Conservation (phyloP, 2,888 invertebrate species). For the Pterostichus madidus region DNA sequence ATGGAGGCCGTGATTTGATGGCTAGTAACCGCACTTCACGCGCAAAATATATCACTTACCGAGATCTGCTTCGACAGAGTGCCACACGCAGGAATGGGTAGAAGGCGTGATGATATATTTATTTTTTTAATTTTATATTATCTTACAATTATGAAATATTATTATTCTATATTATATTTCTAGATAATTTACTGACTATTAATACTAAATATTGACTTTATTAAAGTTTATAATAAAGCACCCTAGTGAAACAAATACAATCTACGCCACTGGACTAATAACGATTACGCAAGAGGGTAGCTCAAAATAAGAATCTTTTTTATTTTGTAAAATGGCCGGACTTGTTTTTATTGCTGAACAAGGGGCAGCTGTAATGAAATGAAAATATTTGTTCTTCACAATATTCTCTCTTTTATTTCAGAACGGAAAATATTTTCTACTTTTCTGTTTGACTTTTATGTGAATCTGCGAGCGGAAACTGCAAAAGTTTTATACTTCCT, state of each 20-base stretch:
- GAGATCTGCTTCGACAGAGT: too few species aligned
- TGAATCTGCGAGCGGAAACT: background rate
- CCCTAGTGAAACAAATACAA: background rate
- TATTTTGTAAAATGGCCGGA: slow-evolving; percentile 23
- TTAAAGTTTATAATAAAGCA: background rate
- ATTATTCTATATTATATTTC: too few species aligned
- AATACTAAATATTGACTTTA: too few species aligned
- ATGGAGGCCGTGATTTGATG: too few species aligned
- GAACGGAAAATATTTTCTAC: slow-evolving; percentile 21
- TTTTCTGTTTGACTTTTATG: slow-evolving; percentile 18
- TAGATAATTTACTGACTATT: too few species aligned
- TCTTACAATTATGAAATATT: too few species aligned
- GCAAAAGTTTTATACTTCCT: slow-evolving; percentile 19
- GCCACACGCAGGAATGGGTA: too few species aligned
- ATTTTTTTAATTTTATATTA: too few species aligned
- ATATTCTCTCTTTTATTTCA: slow-evolving; percentile 10
- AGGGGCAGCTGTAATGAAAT: slow-evolving; percentile 22
- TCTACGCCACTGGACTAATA: slow-evolving; percentile 16
- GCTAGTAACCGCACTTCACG: too few species aligned
- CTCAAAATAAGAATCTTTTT: slow-evolving; percentile 26
- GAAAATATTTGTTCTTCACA: slow-evolving; percentile 21
- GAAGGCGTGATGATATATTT: too few species aligned
- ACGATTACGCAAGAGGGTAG: background rate
- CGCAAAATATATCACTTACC: too few species aligned
- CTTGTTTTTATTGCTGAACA: slow-evolving; percentile 17